phyloP scores from a whole-genome alignment of 2,113 vertebrate genomes.

The Zapus hudsonius region DNA sequence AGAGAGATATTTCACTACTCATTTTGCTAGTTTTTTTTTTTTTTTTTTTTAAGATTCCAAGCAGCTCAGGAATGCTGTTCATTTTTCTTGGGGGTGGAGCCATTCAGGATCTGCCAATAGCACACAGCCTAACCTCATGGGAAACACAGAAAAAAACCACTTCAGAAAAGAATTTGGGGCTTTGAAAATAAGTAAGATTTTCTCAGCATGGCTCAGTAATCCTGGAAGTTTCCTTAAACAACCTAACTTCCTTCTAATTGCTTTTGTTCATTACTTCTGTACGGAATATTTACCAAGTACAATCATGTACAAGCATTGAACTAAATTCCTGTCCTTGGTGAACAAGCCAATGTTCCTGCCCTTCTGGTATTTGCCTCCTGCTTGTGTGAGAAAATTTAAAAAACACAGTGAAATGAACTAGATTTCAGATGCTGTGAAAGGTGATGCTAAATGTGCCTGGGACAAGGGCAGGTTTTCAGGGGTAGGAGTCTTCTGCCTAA shows the following conservation, averaged over 20 bases:
- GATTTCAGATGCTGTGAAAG: neutral
- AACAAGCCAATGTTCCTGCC: neutral
- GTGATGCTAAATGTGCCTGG: neutral
- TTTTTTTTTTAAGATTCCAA: conserved; percentile 7
- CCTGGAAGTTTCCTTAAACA: conserved; percentile 8
- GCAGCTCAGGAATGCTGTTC: conserved; percentile 21
- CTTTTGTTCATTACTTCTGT: neutral
- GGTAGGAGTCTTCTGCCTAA: neutral
- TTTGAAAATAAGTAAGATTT: neutral
- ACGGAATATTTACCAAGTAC: neutral
- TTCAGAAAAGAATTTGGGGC: neutral
- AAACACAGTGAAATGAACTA: neutral
- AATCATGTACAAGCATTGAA: neutral
- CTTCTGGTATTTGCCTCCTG: neutral
- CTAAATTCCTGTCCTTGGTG: neutral
- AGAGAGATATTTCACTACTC: neutral
- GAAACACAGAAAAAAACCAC: neutral
- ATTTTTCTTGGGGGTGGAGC: neutral
- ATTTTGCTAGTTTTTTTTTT: neutral
- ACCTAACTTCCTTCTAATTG: neutral
- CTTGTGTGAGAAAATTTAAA: neutral
- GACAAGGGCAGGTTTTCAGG: neutral
- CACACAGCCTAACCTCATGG: neutral
- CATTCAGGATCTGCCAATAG: neutral
- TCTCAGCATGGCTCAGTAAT: neutral